Percentiles rank a stretch among this genome's conserved stretches.
Evolutionary conservation across 2,888 invertebrate species (phyloP).

Genomic region (Resseliella maxima): DNA sequence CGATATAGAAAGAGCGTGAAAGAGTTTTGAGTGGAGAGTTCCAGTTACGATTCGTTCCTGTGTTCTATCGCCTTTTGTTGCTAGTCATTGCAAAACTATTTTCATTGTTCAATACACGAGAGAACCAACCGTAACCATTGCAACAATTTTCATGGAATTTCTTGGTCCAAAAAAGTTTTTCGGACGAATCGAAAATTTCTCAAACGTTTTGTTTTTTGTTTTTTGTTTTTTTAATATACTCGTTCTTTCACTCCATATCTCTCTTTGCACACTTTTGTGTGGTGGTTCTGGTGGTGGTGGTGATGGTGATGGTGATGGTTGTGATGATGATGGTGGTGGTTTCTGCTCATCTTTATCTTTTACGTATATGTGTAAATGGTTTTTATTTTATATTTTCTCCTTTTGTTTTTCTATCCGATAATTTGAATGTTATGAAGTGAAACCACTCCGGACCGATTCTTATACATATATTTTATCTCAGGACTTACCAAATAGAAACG

Average conservation of each 20-base stretch:
- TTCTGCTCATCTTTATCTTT: not conserved
- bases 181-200: slow-evolving; percentile 22
- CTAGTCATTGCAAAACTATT: slow-evolving; percentile 20
- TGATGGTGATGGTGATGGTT: too few species aligned
- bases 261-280: not conserved
- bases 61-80: not conserved
- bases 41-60: not conserved
- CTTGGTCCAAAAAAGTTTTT: slow-evolving; percentile 1
- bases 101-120: slow-evolving; percentile 1
- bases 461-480: not conserved
- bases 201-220: not conserved
- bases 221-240: not conserved
- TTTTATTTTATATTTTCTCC: not conserved
- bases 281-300: too few species aligned
- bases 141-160: slow-evolving; percentile 14
- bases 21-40: not conserved
- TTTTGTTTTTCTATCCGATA: not conserved
- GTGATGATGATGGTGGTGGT: too few species aligned
- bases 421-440: slow-evolving; percentile 5
- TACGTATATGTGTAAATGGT: not conserved
- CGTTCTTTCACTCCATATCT: not conserved
- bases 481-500: not conserved
- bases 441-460: not conserved
- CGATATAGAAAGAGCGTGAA: not conserved
- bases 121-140: slow-evolving; percentile 20